Percentiles rank a stretch among this genome's conserved stretches.
phyloP scores from a whole-genome alignment of 2,888 invertebrate species.

The Caenorhabditis imperialis region DNA sequence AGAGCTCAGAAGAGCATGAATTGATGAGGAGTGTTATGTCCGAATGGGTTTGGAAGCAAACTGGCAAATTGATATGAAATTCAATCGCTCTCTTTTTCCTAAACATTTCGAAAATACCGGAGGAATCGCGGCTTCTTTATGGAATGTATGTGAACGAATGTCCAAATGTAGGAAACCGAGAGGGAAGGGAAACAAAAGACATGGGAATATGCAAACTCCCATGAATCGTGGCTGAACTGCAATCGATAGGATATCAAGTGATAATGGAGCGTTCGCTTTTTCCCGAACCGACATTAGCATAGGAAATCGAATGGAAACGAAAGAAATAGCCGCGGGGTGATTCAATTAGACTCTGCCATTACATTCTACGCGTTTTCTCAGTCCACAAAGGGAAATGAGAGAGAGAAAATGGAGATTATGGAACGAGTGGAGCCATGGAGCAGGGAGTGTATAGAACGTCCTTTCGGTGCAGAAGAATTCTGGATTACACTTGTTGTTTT shows the following conservation, averaged over 20 bases:
- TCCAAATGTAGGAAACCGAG: not conserved
- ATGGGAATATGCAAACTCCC: slow-evolving; percentile 36
- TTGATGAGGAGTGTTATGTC: too few relatives aligned
- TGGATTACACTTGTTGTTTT: slow-evolving; percentile 45
- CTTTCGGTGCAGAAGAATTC: too few relatives aligned
- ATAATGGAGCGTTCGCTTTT: too few relatives aligned
- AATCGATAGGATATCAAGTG: slow-evolving; percentile 15
- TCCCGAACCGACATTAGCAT: slow-evolving; percentile 1
- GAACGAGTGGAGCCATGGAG: slow-evolving; percentile 13
- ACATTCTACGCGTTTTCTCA: slow-evolving; percentile 12
- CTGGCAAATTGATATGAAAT: too few relatives aligned
- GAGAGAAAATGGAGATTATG: not conserved
- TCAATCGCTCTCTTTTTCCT: too few relatives aligned
- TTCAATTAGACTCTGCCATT: slow-evolving; percentile 30
- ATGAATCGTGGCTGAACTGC: slow-evolving; percentile 19
- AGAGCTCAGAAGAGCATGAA: too few relatives aligned
- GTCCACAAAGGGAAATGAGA: slow-evolving; percentile 21
- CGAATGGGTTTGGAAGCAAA: too few relatives aligned
- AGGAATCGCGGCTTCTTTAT: too few relatives aligned
- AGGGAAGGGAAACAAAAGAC: not conserved
- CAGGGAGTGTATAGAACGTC: slow-evolving; percentile 9
- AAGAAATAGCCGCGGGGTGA: slow-evolving; percentile 15
- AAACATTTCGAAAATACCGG: too few relatives aligned
- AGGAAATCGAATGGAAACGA: not conserved
- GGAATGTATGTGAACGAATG: too few relatives aligned